Conservation (phyloP, 2,797 vertebrate genomes). For the Alca torda region DNA sequence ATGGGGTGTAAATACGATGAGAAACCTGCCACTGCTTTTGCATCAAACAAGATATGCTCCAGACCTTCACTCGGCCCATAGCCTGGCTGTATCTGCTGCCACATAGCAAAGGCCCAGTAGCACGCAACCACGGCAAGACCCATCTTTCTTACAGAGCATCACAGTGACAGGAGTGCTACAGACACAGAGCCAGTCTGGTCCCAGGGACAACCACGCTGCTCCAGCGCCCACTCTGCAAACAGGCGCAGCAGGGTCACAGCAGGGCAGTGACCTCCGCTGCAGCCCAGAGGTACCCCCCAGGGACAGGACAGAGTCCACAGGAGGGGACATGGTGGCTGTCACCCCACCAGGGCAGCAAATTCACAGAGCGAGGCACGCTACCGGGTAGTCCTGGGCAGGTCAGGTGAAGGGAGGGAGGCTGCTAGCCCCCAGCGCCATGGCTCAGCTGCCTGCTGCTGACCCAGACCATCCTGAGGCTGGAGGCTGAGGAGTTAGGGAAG, state of each 20-base stretch:
- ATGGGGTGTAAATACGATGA: neutral
- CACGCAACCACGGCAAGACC: no score
- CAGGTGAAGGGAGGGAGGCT: neutral
- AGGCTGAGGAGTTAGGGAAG: neutral
- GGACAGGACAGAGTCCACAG: neutral
- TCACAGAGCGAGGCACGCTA: rapidly evolving
- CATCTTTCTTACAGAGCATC: neutral
- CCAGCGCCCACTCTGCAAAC: neutral
- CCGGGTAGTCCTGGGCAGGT: neutral
- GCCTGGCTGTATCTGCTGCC: neutral
- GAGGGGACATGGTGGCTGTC: neutral
- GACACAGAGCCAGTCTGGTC: neutral
- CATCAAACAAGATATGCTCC: neutral
- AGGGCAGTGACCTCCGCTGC: neutral
- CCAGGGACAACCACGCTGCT: neutral
- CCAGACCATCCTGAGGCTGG: neutral
- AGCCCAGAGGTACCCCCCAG: neutral
- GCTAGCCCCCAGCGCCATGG: neutral
- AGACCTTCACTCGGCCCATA: neutral
- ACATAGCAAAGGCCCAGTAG: neutral
- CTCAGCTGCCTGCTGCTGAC: neutral
- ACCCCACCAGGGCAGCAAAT: neutral
- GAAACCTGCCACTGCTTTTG: neutral
- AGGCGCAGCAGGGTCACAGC: rapidly evolving
- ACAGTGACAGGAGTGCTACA: neutral